phyloP scores from a whole-genome alignment of 2,797 vertebrate genomes.

The Mycteria americana region DNA sequence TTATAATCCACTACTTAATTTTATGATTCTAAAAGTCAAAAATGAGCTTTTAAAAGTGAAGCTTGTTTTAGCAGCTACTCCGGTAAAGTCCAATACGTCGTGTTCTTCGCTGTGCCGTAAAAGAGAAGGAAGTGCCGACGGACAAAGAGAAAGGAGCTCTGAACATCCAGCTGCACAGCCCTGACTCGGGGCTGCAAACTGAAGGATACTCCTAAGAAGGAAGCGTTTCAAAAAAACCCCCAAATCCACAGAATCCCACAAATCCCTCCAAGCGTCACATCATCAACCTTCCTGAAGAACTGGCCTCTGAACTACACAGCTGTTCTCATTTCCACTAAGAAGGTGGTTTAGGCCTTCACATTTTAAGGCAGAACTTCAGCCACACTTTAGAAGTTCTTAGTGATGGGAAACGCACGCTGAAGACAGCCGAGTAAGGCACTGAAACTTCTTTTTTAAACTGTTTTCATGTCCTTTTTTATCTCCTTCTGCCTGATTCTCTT shows the following conservation, averaged over 20 bases:
- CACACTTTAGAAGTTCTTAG: not conserved
- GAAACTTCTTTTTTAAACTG: not conserved
- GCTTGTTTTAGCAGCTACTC: not conserved
- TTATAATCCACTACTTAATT: not conserved
- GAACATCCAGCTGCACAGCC: not conserved
- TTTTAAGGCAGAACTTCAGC: not conserved
- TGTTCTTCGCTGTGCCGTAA: not conserved
- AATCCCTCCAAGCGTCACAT: not conserved
- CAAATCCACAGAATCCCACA: not conserved
- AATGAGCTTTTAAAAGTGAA: not conserved
- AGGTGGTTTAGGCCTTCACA: not conserved
- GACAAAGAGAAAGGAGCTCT: not conserved
- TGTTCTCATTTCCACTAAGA: not conserved
- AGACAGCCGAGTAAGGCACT: not conserved
- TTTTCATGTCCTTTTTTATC: not conserved
- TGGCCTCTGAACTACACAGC: accelerated
- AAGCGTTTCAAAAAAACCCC: accelerated
- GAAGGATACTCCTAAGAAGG: not conserved
- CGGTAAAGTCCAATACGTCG: accelerated
- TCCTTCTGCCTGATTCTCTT: not conserved
- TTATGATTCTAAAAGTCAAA: not conserved
- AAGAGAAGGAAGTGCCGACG: not conserved
- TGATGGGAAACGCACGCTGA: not conserved
- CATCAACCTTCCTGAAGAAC: not conserved
- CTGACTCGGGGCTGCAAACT: not conserved